These are phyloP conservation scores for Oryctes rhinoceros DNA, from an alignment of 1,140 invertebrate species.

Conservation along the genomic window DNA sequence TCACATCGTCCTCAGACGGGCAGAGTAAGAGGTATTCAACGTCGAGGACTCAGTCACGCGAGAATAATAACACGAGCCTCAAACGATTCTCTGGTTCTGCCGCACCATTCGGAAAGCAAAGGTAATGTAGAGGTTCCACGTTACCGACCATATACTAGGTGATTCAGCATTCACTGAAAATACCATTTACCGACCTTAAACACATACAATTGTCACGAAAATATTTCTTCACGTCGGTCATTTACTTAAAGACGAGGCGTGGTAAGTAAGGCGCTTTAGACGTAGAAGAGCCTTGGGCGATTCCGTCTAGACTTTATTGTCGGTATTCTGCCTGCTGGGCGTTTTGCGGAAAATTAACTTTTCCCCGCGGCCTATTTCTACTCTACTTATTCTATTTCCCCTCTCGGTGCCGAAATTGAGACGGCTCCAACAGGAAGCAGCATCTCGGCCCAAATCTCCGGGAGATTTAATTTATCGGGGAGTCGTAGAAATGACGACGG, in stretches of 20 bases:
- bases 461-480: too few species aligned
- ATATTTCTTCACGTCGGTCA: slow-evolving; percentile 1
- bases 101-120: not conserved
- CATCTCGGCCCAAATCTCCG: too few species aligned
- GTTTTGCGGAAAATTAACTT: slow-evolving; percentile 15
- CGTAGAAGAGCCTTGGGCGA: not conserved
- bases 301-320: not conserved
- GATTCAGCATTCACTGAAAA: not conserved
- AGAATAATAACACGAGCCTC: not conserved
- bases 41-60: not conserved
- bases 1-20: not conserved
- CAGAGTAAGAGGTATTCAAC: not conserved
- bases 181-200: not conserved
- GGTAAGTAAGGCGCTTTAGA: not conserved
- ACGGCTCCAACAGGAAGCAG: too few species aligned
- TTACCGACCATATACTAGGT: too few species aligned
- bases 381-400: too few species aligned
- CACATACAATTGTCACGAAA: slow-evolving; percentile 12
- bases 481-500: too few species aligned
- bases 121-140: too few species aligned
- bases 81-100: not conserved
- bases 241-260: slow-evolving; percentile 14
- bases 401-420: too few species aligned
- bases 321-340: not conserved
- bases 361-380: not conserved